A percentile compares a stretch with the other conserved stretches of the same genome.
phyloP scores from a whole-genome alignment of 2,113 vertebrate genomes.

The Mixornis gularis region DNA sequence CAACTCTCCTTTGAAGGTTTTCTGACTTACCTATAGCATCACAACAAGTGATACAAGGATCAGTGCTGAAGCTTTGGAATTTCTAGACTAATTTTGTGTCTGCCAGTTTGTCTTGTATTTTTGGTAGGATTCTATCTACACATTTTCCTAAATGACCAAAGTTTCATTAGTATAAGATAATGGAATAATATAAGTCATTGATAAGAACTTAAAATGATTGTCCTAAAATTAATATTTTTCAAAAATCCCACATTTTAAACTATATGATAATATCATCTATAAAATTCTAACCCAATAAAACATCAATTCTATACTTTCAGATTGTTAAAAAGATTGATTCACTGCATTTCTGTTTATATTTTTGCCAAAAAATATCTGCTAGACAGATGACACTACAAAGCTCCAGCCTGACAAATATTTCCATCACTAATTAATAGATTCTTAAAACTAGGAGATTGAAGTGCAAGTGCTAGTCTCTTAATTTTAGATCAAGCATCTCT shows the following conservation, averaged over 20 bases:
- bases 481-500: background rate
- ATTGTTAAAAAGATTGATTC: background rate
- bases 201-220: background rate
- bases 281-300: background rate
- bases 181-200: background rate
- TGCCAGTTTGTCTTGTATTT: background rate
- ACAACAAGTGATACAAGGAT: background rate
- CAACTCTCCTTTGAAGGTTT: background rate
- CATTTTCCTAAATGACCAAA: background rate
- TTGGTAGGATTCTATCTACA: background rate
- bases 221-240: background rate
- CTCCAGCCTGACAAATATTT: background rate
- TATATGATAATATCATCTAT: background rate
- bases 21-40: background rate
- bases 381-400: background rate
- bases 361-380: background rate
- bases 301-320: background rate
- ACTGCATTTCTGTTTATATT: background rate
- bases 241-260: background rate
- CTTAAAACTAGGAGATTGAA: slow-evolving; percentile 1
- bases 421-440: background rate
- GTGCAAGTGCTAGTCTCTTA: background rate
- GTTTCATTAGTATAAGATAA: background rate
- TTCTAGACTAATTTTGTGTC: background rate
- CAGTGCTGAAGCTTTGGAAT: background rate